Base-by-base conservation (phyloP, 2,888 invertebrate genomes). In the Synanthedon tipuliformis region DNA sequence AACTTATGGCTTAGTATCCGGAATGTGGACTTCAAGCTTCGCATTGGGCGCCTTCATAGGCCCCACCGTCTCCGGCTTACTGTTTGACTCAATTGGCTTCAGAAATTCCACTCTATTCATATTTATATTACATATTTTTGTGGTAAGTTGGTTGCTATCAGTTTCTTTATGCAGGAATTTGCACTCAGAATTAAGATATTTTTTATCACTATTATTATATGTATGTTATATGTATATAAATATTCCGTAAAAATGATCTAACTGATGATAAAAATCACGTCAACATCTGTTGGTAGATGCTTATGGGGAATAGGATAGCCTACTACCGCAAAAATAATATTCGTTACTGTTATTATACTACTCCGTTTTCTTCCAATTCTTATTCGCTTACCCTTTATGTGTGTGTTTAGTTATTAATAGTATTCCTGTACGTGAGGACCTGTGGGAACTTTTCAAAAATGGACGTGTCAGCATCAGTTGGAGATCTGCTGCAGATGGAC, bases 1-100 rank as follows among this genome's bases (percentile, higher is more conserved):
- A 68, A 97, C 97, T 0, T 96, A 95, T 69, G 96, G 96, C 0
- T 83, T 96, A 41, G 93, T 96, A 8, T 95, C 96, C 1, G 97
- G 96, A 0, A 88, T 97, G 65, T 97, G 96, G 93, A 96, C 96
- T 1, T 95, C 95, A 1, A 92, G 94, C 0, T 96, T 96, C 67
- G 95, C 96, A 0, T 84, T 97, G 10, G 97, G 97, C 1, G 94
- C 95, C 1, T 95, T 95, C 75, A 90, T 95, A 51, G 95, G 95
- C 0, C 95, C 95, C 1, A 93, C 93, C 0, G 83, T 93, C 78
- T 93, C 75, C 63, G 95, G 95, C 0, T 88, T 94, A 48, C 86
- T 95, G 0, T 91, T 91, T 63, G 94, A 95, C 65, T 88, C 80
- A 51, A 90, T 93, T 52, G 93, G 93, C 0, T 95, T 95, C 72